phyloP scores from a whole-genome alignment of 2,113 vertebrate genomes.

The Carettochelys insculpta region DNA sequence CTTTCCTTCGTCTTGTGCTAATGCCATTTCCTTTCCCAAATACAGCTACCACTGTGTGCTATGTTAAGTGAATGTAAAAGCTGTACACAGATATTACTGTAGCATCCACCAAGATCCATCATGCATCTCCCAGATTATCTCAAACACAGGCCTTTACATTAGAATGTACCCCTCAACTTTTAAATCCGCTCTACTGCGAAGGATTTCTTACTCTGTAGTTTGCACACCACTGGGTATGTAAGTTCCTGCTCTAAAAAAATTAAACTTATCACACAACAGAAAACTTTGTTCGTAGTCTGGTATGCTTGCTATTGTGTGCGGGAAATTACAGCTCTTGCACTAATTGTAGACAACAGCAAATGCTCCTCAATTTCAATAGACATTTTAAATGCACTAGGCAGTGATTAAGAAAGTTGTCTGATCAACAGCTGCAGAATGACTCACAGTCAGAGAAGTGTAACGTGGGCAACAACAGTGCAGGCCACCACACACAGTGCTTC shows the following conservation, averaged over 20 bases:
- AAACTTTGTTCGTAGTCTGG: background rate
- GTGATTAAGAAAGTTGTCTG: background rate
- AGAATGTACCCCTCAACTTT: background rate
- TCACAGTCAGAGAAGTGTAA: background rate
- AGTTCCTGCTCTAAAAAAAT: fast-evolving
- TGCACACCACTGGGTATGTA: background rate
- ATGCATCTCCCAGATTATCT: slow-evolving; percentile 27
- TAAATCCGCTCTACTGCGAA: background rate
- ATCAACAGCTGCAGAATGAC: background rate
- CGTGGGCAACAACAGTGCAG: background rate
- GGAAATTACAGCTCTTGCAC: background rate
- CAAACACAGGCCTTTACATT: background rate
- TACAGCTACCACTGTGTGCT: background rate
- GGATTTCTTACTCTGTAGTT: background rate
- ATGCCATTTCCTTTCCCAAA: slow-evolving; percentile 11
- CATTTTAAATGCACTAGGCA: background rate
- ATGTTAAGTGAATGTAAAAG: background rate
- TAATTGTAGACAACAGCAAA: background rate
- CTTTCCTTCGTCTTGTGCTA: background rate
- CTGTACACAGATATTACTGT: slow-evolving; percentile 30
- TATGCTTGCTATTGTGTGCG: background rate
- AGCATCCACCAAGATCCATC: slow-evolving; percentile 7
- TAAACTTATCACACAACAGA: background rate
- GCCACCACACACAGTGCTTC: background rate
- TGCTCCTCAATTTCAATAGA: background rate